Conservation (phyloP, 2,113 vertebrate species). For the Halichoeres trimaculatus region DNA sequence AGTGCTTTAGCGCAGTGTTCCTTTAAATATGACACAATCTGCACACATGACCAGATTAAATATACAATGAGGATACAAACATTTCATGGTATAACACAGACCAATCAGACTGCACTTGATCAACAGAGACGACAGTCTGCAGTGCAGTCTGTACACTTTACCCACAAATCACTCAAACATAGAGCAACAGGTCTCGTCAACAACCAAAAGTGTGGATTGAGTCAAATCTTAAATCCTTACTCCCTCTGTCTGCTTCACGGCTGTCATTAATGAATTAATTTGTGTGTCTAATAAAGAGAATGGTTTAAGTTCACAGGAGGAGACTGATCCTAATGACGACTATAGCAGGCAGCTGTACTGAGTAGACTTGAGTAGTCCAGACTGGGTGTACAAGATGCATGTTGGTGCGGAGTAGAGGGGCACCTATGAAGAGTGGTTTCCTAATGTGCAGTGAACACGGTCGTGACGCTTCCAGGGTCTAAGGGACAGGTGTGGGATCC, state of each 20-base stretch:
- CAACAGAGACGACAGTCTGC: neutral
- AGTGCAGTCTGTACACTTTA: no score
- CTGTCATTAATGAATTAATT: neutral
- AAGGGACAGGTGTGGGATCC: neutral
- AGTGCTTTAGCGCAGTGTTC: no score
- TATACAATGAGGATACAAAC: neutral
- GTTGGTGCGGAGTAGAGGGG: neutral
- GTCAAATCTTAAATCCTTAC: no score
- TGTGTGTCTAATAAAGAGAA: neutral
- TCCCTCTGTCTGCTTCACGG: neutral
- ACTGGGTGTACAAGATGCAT: neutral
- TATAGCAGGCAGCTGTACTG: neutral
- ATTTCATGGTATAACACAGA: neutral
- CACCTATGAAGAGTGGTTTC: neutral
- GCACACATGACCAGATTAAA: no score
- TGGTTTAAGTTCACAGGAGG: neutral
- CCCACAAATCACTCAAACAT: no score
- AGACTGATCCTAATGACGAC: neutral
- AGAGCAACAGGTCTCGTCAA: no score
- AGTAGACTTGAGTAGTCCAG: neutral
- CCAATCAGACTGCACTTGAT: neutral
- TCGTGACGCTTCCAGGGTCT: neutral
- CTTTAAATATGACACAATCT: no score
- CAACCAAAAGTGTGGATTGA: no score
- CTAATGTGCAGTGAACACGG: neutral